These are phyloP conservation scores for Urosaurus nigricauda DNA, from an alignment of 2,797 vertebrate species.

Conservation along the genomic window DNA sequence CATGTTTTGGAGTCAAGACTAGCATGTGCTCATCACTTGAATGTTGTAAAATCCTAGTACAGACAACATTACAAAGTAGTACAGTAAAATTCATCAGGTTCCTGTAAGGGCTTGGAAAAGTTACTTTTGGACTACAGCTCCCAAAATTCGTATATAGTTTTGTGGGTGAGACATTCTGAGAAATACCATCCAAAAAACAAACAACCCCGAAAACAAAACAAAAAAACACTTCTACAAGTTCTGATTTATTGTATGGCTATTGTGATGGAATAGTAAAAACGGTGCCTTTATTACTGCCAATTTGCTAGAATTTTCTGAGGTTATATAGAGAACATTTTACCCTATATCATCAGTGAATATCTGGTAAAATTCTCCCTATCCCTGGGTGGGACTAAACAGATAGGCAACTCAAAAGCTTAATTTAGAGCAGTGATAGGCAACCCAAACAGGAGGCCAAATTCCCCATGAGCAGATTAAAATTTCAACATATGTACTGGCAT, in stretches of 20 bases:
- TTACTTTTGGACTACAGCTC: too few relatives aligned
- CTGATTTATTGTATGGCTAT: not conserved
- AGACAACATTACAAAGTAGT: not conserved
- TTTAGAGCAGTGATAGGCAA: too few relatives aligned
- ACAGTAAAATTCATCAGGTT: too few relatives aligned
- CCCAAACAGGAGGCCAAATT: too few relatives aligned
- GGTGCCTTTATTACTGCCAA: not conserved
- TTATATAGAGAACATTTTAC: not conserved
- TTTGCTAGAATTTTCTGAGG: not conserved
- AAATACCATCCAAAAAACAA: too few relatives aligned
- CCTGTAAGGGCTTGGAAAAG: too few relatives aligned
- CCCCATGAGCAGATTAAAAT: not conserved
- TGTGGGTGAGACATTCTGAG: too few relatives aligned
- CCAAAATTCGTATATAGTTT: too few relatives aligned
- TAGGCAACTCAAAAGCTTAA: not conserved
- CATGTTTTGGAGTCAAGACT: not conserved
- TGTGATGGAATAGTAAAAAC: not conserved
- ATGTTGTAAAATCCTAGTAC: not conserved
- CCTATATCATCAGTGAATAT: not conserved
- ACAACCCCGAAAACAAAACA: too few relatives aligned
- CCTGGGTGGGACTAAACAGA: not conserved
- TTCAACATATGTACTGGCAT: not conserved
- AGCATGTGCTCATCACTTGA: not conserved
- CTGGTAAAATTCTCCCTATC: not conserved
- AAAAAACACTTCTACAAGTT: too few relatives aligned